These are phyloP conservation scores for Thamnophis elegans DNA, from an alignment of 2,797 vertebrate species.

Conservation along the genomic window DNA sequence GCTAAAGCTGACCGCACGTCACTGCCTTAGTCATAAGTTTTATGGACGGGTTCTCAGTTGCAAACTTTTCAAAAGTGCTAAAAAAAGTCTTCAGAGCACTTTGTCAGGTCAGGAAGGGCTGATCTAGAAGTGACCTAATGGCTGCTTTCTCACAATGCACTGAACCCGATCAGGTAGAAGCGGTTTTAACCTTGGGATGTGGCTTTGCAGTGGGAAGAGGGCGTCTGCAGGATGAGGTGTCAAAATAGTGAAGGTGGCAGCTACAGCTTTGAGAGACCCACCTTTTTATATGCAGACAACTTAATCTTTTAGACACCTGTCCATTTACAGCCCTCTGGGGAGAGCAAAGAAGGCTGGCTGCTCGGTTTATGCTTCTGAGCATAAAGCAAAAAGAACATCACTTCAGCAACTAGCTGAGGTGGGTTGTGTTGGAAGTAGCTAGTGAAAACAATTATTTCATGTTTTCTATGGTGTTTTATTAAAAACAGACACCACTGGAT, in stretches of 20 bases:
- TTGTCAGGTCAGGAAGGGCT: background rate
- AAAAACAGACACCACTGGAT: conserved; percentile 65
- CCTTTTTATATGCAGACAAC: background rate
- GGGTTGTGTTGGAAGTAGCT: background rate
- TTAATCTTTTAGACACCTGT: background rate
- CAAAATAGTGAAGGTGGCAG: background rate
- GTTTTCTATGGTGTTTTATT: conserved; percentile 31
- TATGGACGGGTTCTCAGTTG: background rate
- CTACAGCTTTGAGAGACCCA: background rate
- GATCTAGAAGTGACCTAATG: background rate
- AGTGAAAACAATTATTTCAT: conserved; percentile 1
- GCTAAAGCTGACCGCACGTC: no score
- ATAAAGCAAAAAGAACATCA: background rate
- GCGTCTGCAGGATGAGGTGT: background rate
- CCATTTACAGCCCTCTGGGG: background rate
- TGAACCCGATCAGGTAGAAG: background rate
- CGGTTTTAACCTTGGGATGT: background rate
- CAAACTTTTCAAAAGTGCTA: background rate
- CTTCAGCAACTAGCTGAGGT: background rate
- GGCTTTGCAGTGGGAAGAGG: background rate
- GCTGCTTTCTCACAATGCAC: background rate
- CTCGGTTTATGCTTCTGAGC: background rate
- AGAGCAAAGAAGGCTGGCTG: background rate
- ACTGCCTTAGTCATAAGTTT: background rate
- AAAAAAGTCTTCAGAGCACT: background rate